phyloP scores from a whole-genome alignment of 2,888 invertebrate species.

The Dromius quadrimaculatus region DNA sequence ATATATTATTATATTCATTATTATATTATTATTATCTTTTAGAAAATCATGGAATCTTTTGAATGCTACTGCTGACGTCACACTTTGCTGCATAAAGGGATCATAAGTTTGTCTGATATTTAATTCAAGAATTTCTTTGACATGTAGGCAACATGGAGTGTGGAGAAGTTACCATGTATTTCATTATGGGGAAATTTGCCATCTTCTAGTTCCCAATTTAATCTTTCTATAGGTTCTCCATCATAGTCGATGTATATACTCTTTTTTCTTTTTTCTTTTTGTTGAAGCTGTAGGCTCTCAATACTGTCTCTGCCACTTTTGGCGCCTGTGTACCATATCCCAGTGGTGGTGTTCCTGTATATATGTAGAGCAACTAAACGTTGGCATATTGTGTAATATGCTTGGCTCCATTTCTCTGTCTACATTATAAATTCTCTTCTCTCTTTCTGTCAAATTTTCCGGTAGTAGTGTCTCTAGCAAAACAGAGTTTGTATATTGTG shows the following conservation, averaged over 20 bases:
- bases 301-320: conserved; percentile 58
- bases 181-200: neutral
- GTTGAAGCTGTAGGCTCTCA: conserved; percentile 55
- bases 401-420: too few species aligned
- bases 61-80: neutral
- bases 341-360: conserved; percentile 50
- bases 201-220: neutral
- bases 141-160: too few species aligned
- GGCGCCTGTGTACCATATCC: conserved; percentile 58
- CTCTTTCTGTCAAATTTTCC: too few species aligned
- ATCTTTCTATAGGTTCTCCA: neutral
- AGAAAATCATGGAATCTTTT: too few species aligned
- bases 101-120: neutral
- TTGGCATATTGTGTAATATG: too few species aligned
- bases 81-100: neutral
- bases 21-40: too few species aligned
- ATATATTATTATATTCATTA: too few species aligned
- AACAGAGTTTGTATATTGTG: too few species aligned
- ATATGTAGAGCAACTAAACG: neutral
- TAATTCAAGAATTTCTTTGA: too few species aligned
- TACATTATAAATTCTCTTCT: too few species aligned
- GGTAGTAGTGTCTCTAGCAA: too few species aligned
- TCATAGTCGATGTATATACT: neutral
- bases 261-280: conserved; percentile 22
- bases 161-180: too few species aligned